A percentile compares a stretch with the other conserved stretches of the same genome.
Evolutionary conservation across 1,140 invertebrate species (phyloP).

Genomic region (Lasioglossum albipes): DNA sequence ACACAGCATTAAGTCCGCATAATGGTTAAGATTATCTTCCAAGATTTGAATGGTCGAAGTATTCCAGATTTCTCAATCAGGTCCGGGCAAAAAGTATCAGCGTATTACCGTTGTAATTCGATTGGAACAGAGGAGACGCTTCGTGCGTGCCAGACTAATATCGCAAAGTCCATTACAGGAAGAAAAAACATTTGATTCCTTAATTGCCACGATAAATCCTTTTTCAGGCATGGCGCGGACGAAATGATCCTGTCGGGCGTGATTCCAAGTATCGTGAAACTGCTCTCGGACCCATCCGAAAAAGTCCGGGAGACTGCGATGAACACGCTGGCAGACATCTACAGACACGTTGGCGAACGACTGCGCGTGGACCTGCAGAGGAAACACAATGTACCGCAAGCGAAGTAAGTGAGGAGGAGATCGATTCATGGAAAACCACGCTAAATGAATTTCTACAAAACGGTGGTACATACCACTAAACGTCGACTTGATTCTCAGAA

Average conservation of each 20-base stretch:
- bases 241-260: constrained; percentile 90
- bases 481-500: too few species aligned
- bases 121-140: too few species aligned
- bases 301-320: constrained; percentile 93
- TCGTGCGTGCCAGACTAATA: too few species aligned
- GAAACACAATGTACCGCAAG: constrained; percentile 89
- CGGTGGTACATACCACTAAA: background rate
- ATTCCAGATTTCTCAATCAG: too few species aligned
- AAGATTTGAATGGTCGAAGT: too few species aligned
- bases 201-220: constrained; percentile 8
- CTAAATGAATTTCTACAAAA: background rate
- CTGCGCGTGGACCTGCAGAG: constrained; percentile 90
- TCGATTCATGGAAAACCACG: background rate
- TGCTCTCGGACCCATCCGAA: constrained; percentile 93
- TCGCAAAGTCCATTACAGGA: too few species aligned
- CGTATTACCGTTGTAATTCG: too few species aligned
- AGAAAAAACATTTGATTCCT: too few species aligned
- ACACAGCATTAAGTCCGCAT: too few species aligned
- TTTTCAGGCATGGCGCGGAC: constrained; percentile 89
- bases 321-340: constrained; percentile 92
- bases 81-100: too few species aligned
- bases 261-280: constrained; percentile 89
- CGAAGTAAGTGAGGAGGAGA: constrained; percentile 83
- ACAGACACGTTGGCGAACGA: constrained; percentile 95
- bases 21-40: too few species aligned